phyloP scores from a whole-genome alignment of 53 echinoderm and acorn worm genomes.

The Pentamera pediparva region DNA sequence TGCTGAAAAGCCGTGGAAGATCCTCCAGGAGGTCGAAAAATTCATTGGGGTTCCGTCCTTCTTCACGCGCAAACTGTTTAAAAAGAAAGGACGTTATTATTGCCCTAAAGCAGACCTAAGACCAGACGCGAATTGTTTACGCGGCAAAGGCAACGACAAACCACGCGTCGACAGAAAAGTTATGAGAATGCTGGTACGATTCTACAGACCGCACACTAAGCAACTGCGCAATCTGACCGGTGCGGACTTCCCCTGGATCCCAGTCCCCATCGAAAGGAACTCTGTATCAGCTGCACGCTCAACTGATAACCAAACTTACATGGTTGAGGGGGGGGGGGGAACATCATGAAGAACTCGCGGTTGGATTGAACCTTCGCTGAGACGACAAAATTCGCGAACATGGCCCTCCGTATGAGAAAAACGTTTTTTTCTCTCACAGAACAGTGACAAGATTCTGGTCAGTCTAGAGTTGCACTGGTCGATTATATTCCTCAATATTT shows the following conservation, averaged over 20 bases:
- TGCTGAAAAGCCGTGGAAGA: conserved; percentile 15
- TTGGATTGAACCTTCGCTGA: too few species aligned
- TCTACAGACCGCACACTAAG: neutral
- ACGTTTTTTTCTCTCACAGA: too few species aligned
- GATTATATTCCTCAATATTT: too few species aligned
- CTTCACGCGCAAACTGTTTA: neutral
- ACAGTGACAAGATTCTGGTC: too few species aligned
- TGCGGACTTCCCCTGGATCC: conserved; percentile 6
- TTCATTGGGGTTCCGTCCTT: neutral
- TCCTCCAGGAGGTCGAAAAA: conserved; percentile 8
- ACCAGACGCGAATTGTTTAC: conserved; percentile 11
- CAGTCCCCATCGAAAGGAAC: neutral
- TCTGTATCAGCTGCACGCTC: neutral
- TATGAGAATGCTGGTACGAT: neutral
- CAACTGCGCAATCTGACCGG: neutral
- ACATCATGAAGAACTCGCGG: too few species aligned
- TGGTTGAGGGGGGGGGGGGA: too few species aligned
- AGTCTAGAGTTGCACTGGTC: too few species aligned
- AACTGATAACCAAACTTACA: too few species aligned
- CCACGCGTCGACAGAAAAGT: conserved; percentile 1
- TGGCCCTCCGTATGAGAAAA: too few species aligned
- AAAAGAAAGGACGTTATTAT: neutral
- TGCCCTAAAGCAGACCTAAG: neutral
- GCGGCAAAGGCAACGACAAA: conserved; percentile 9
- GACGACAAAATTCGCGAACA: too few species aligned